Conservation (phyloP, 2,113 vertebrate genomes). For the Pelusios castaneus region DNA sequence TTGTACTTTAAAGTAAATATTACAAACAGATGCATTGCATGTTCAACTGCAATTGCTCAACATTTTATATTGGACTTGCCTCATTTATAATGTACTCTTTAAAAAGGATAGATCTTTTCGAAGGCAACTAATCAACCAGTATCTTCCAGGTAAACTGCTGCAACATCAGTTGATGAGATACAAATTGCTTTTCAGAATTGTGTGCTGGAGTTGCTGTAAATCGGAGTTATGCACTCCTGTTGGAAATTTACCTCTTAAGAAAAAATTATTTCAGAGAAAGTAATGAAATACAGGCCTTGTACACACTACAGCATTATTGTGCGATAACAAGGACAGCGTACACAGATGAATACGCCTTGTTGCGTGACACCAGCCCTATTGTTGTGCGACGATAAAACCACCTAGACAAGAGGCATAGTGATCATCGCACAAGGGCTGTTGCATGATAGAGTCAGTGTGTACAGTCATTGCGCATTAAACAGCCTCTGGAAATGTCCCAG, state of each 20-base stretch:
- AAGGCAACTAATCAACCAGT: not conserved
- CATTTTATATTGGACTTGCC: not conserved
- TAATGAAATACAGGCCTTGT: not conserved
- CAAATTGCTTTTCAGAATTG: not conserved
- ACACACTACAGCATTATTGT: too few relatives aligned
- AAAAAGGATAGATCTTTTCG: not conserved
- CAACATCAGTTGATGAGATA: not conserved
- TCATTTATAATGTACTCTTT: not conserved
- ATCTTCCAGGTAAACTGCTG: not conserved
- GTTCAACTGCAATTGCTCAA: conserved; percentile 49
- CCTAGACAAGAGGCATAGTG: too few relatives aligned
- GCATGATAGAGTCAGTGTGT: too few relatives aligned
- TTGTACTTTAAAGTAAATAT: conserved; percentile 43
- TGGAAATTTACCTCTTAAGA: not conserved
- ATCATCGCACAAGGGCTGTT: too few relatives aligned
- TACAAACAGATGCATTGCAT: conserved; percentile 12
- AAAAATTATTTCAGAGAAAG: not conserved
- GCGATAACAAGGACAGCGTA: too few relatives aligned
- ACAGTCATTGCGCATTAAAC: too few relatives aligned
- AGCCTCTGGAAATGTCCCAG: too few relatives aligned
- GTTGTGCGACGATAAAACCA: too few relatives aligned
- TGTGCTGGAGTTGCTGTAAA: not conserved
- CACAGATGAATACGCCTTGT: too few relatives aligned
- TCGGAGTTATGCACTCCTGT: not conserved
- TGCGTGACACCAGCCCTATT: too few relatives aligned